phyloP scores from a whole-genome alignment of 2,888 invertebrate genomes.

The Exephanes ischioxanthus region DNA sequence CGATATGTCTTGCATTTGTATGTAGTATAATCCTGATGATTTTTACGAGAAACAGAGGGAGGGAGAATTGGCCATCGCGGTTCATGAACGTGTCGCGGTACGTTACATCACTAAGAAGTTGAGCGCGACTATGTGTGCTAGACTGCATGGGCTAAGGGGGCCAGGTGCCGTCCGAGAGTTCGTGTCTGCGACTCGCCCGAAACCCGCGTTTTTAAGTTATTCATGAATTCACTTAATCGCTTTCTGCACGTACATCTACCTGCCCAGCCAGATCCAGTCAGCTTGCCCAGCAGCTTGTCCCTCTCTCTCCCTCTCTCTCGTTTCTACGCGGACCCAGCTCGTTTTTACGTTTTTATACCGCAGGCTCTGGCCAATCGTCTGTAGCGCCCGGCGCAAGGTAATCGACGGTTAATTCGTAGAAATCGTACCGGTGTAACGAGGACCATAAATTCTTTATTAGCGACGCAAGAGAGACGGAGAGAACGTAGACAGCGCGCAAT shows the following conservation, averaged over 20 bases:
- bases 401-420: slow-evolving; percentile 84
- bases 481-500: slow-evolving; percentile 3
- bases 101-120: background rate
- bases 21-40: background rate
- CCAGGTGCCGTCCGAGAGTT: slow-evolving; percentile 76
- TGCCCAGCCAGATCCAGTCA: slow-evolving; percentile 36
- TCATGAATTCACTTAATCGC: slow-evolving; percentile 85
- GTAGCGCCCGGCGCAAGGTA: slow-evolving; percentile 75
- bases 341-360: slow-evolving; percentile 75
- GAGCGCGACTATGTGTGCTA: slow-evolving; percentile 23
- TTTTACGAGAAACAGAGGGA: slow-evolving; percentile 6
- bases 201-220: slow-evolving; percentile 79
- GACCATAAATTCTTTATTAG: slow-evolving; percentile 84
- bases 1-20: slow-evolving; percentile 32
- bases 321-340: slow-evolving; percentile 75
- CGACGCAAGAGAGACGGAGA: slow-evolving; percentile 70
- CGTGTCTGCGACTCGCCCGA: slow-evolving; percentile 68
- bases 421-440: slow-evolving; percentile 83
- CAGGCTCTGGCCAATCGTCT: slow-evolving; percentile 30
- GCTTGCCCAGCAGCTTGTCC: slow-evolving; percentile 19
- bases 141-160: slow-evolving; percentile 56
- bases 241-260: slow-evolving; percentile 77
- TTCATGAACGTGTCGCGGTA: slow-evolving; percentile 26
- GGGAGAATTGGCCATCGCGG: background rate
- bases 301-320: slow-evolving; percentile 31